Evolutionary conservation across 2,113 vertebrate genomes (phyloP).

Genomic region (Synodontis membranacea): DNA sequence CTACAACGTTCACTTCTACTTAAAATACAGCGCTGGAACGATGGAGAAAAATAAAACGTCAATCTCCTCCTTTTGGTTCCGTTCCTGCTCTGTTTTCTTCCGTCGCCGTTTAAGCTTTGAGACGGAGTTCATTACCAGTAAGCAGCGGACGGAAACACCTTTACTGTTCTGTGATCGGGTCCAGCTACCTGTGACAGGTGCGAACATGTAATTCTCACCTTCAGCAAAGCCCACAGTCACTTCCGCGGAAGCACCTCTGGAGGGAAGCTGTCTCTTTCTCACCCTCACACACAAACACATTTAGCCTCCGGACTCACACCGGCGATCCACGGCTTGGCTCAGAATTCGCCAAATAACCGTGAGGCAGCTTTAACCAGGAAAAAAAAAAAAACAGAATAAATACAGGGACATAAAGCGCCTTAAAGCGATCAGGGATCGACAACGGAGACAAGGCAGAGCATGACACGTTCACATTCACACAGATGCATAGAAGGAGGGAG

Average conservation of each 20-base stretch:
- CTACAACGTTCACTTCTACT: background rate
- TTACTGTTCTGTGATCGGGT: background rate
- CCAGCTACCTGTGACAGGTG: constrained; percentile 29
- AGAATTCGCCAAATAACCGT: background rate
- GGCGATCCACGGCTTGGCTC: background rate
- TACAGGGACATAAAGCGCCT: background rate
- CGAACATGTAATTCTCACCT: constrained; percentile 52
- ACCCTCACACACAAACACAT: constrained; percentile 9
- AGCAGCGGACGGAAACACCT: constrained; percentile 42
- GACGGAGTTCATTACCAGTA: constrained; percentile 43
- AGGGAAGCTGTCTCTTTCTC: constrained; percentile 5
- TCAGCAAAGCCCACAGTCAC: background rate
- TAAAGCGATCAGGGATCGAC: background rate
- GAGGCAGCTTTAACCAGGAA: background rate
- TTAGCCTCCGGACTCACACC: constrained; percentile 13
- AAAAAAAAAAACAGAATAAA: background rate
- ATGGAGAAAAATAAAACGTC: background rate
- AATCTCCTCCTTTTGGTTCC: background rate
- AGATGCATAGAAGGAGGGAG: background rate
- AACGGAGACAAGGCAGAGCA: background rate
- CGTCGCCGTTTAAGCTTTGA: constrained; percentile 10
- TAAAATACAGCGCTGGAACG: background rate
- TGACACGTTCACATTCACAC: constrained; percentile 12
- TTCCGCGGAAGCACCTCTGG: constrained; percentile 18
- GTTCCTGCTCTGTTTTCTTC: background rate